Percentiles rank a stretch among this genome's conserved stretches.
Evolutionary conservation across 2,113 vertebrate species (phyloP).

Genomic region (Lipotes vexillifer): DNA sequence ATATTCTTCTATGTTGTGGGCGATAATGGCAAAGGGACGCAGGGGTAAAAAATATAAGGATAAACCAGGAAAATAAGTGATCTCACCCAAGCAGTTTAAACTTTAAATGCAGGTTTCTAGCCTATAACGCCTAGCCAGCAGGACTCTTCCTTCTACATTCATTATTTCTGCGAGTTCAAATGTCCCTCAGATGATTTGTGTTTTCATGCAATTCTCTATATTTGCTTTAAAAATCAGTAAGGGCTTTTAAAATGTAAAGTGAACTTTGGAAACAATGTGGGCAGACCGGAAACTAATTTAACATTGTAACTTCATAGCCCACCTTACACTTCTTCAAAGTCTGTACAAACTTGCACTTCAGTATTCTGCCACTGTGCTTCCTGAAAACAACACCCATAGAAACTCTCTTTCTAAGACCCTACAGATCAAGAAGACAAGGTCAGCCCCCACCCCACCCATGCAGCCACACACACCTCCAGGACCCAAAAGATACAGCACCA

Average conservation of each 20-base stretch:
- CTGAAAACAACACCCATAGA: neutral
- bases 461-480: neutral
- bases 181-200: neutral
- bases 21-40: neutral
- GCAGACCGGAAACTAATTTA: slow-evolving; percentile 14
- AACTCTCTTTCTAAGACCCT: neutral
- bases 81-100: neutral
- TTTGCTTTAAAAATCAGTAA: slow-evolving; percentile 4
- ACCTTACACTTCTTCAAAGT: neutral
- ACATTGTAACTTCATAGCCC: neutral
- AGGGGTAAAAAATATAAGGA: neutral
- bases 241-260: slow-evolving; percentile 32
- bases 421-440: neutral
- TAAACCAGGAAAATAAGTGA: neutral
- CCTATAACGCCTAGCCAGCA: neutral
- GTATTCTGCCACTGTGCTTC: neutral
- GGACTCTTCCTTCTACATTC: neutral
- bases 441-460: neutral
- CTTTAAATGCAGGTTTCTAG: neutral
- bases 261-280: neutral
- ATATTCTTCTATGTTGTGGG: neutral
- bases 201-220: neutral
- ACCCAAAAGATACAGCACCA: neutral
- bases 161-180: neutral
- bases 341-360: neutral